Evolutionary conservation across 92 coral and sea anemone species (phyloP), one percentile per base, ranked within the genome.

Genomic region (Micromussa lordhowensis): DNA sequence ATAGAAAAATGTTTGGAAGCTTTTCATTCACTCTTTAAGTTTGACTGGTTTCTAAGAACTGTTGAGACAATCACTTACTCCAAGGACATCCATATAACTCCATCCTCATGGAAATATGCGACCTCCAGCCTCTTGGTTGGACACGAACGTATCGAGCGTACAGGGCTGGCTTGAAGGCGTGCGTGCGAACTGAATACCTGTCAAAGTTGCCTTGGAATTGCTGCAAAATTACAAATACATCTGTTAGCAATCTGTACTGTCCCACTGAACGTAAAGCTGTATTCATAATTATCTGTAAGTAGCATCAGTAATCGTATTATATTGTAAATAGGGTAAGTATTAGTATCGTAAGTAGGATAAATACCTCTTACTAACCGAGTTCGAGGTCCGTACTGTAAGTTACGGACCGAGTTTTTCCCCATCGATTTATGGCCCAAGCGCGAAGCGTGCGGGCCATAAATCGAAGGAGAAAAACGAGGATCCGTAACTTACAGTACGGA

Each of bases 141-240:
- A 95, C 84, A 31, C 99, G 96, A 29, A 96, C 79, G 85, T 80
- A 95, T 34, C 88, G 90, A n/a, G 95, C 95, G 24, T 77, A 82
- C 22, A 92, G 75, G 22, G 94, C 92, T 31, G 99, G 96, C 49
- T 79, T 84, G 53, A 96, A 92, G 26, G 92, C 85, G 79, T 96
- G 91, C 5, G 91, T 82, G 30, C 83, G 86, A 29, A 95, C 85
- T 31, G 96, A 87, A 68, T 86, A 87, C 26, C 92, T 84, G 83
- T 96, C 98, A 57, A 68, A 80, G 82, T 96, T 96, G 7, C 94
- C 99, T 61, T 71, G 82, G 79, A 96, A 96, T 59, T 91, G 91
- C 99, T 96, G 89, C 26, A 82, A 82, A 77, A 61, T 21, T 34
- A 73, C 78, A 21, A 73, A 73, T 34, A 73, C 5, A 73, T 32